These are phyloP conservation scores for Empidonax alnorum DNA, from an alignment of 2,113 vertebrate species.

Conservation along the genomic window DNA sequence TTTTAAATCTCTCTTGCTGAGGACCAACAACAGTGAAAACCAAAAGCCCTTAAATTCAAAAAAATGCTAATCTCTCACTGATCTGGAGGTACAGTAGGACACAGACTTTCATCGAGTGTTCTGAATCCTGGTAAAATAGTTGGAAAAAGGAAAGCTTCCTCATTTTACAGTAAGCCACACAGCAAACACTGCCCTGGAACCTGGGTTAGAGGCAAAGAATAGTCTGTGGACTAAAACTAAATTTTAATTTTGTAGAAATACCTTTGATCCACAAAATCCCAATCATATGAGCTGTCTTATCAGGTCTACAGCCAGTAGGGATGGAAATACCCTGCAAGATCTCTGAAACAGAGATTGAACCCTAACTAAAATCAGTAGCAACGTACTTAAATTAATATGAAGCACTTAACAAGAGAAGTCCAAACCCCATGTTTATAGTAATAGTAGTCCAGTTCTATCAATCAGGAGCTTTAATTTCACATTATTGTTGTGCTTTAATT, in stretches of 20 bases:
- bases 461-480: background rate
- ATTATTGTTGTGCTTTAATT: background rate
- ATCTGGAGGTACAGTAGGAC: background rate
- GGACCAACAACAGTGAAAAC: background rate
- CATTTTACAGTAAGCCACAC: background rate
- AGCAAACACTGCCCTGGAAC: background rate
- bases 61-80: background rate
- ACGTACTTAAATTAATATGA: background rate
- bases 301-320: background rate
- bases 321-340: rapidly evolving
- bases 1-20: background rate
- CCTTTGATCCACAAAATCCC: background rate
- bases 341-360: background rate
- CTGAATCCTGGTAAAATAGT: background rate
- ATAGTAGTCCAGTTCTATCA: background rate
- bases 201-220: background rate
- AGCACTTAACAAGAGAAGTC: background rate
- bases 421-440: background rate
- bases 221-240: background rate
- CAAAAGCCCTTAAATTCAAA: background rate
- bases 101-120: rapidly evolving
- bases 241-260: background rate
- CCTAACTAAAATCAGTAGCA: background rate
- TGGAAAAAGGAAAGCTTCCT: background rate
- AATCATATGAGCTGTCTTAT: rapidly evolving